Conservation (phyloP, 2,888 invertebrate species). For the Andrena bucephala region DNA sequence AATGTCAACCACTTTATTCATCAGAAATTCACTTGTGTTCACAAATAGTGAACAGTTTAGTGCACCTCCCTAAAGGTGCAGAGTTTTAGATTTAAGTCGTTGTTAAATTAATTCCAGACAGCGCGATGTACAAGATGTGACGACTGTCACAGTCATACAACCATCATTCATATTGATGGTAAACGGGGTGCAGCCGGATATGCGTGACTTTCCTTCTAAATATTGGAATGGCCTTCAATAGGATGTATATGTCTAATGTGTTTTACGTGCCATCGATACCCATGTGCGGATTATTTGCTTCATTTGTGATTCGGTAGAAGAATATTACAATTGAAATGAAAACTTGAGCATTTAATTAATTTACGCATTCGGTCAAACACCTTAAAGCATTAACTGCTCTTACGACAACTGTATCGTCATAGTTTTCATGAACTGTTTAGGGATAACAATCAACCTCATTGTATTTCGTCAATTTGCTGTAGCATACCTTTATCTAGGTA, state of each 20-base stretch:
- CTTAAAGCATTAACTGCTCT: too few species aligned
- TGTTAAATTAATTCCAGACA: slow-evolving; percentile 43
- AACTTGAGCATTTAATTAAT: too few species aligned
- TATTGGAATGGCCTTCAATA: slow-evolving; percentile 48
- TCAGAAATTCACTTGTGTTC: not conserved
- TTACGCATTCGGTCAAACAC: too few species aligned
- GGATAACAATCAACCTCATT: too few species aligned
- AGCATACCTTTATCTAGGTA: too few species aligned
- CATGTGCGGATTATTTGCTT: too few species aligned
- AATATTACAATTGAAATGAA: too few species aligned
- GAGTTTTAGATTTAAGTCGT: not conserved
- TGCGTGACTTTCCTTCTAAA: slow-evolving; percentile 67
- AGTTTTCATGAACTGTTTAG: too few species aligned
- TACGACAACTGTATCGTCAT: too few species aligned
- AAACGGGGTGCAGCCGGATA: slow-evolving; percentile 71
- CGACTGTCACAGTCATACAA: slow-evolving; percentile 68
- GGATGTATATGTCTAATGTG: not conserved
- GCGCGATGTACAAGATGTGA: slow-evolving; percentile 68
- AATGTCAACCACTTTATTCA: not conserved
- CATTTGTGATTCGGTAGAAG: too few species aligned
- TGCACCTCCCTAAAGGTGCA: not conserved
- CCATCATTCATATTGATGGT: slow-evolving; percentile 72
- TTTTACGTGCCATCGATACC: too few species aligned
- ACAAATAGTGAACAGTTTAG: not conserved
- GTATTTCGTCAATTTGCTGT: too few species aligned